Base-by-base conservation (phyloP, 2,888 invertebrate species). In the Rhogogaster chlorosoma region DNA sequence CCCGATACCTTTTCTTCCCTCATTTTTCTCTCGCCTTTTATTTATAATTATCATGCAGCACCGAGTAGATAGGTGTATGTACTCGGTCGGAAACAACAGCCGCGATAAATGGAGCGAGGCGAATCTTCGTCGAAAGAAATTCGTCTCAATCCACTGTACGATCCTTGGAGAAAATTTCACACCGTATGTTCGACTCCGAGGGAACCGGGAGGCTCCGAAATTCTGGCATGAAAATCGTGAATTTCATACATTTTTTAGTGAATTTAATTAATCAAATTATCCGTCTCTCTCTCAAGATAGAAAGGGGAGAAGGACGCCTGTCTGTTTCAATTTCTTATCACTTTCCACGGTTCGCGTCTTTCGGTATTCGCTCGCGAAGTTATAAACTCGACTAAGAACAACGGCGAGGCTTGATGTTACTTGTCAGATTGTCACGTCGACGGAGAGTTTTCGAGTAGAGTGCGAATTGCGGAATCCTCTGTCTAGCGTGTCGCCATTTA, bases 111-210 rank as follows among this genome's bases (percentile, higher is more conserved):
- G 61, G 15, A 80, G 57, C 78, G 78, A 80, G 26, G 61, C 71
- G 73, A 85, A 85, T 80, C 70, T 70, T 77, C 86, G 83, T 86
- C 86, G 86, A 87, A 86, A 86, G n/a, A 88, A 87, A 85, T 87
- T 85, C 85, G 57, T 57, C 38, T 80, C 78, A 38, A 61, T 80
- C 18, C 36, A n/a, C n/a, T n/a, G n/a, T n/a, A n/a, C n/a, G n/a
- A n/a, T 45, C 45, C 45, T 45, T 45, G 3, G n/a, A 42, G 12
- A 42, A 12, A 42, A 2, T 42, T 42, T 18, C 42, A 45, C 45
- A 12, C 22, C 32, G 0, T 38, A n/a, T n/a, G 18, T 70, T 12
- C 10, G 42, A 42, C 12, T 42, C 10, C 12, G 42, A 10, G 42
- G 42, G 10, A 42, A 2, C 7, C 0, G 6, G 7, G 38, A 38